phyloP scores from a whole-genome alignment of 2,888 invertebrate genomes.

The Seira ritae region DNA sequence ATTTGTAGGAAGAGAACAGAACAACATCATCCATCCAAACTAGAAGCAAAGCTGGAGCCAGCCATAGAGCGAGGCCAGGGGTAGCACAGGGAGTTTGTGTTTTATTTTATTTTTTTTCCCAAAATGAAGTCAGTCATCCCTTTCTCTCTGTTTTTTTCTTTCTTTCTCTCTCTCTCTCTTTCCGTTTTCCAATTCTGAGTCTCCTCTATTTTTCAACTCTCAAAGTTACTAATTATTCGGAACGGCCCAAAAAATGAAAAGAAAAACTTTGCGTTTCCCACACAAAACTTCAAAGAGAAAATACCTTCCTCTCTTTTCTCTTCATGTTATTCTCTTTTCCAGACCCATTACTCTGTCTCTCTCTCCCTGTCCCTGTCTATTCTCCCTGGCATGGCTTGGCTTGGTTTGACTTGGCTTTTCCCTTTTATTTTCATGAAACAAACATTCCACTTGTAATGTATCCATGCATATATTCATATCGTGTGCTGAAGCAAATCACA shows the following conservation, averaged over 20 bases:
- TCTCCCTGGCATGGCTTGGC: conserved; percentile 32
- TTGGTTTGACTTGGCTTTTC: too few species aligned
- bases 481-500: conserved; percentile 34
- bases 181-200: conserved; percentile 8
- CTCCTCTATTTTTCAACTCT: conserved; percentile 59
- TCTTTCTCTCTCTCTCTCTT: conserved; percentile 18
- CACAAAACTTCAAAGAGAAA: conserved; percentile 73
- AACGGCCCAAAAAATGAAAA: conserved; percentile 71
- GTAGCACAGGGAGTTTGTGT: background rate
- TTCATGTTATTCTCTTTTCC: conserved; percentile 71
- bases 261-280: conserved; percentile 70
- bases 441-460: conserved; percentile 40
- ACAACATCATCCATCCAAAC: background rate
- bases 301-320: conserved; percentile 40
- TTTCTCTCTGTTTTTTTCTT: background rate
- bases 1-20: too few species aligned
- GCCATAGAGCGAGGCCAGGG: background rate
- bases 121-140: conserved; percentile 13
- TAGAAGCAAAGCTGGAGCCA: background rate
- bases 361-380: conserved; percentile 38
- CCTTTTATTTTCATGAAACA: conserved; percentile 50
- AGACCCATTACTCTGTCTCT: conserved; percentile 31
- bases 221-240: conserved; percentile 74
- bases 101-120: background rate
- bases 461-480: conserved; percentile 59